These are phyloP conservation scores for Trachelus troglodyta DNA, from an alignment of 2,888 invertebrate genomes.

Conservation along the genomic window DNA sequence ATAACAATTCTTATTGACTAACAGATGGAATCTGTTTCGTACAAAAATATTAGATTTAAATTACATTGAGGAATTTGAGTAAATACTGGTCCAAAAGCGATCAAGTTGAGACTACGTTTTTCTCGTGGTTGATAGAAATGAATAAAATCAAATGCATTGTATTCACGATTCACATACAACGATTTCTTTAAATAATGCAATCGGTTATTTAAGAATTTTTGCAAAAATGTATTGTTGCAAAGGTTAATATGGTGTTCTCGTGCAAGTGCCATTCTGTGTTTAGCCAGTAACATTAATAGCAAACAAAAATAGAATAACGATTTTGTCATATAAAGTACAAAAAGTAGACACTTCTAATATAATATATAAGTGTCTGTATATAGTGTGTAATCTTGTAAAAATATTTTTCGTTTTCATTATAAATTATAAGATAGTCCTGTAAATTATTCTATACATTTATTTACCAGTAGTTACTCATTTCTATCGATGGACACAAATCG, in stretches of 20 bases:
- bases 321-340: not conserved
- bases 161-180: not conserved
- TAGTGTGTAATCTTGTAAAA: not conserved
- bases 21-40: not conserved
- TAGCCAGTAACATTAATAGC: not conserved
- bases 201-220: not conserved
- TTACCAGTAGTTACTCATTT: not conserved
- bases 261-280: not conserved
- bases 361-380: not conserved
- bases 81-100: not conserved
- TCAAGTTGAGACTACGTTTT: not conserved
- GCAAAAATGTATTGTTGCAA: no score
- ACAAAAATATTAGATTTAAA: slow-evolving; percentile 2
- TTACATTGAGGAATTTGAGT: not conserved
- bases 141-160: not conserved
- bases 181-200: not conserved
- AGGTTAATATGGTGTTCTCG: not conserved
- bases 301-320: not conserved
- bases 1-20: not conserved
- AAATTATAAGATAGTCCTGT: not conserved
- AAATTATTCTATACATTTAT: not conserved
- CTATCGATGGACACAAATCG: not conserved
- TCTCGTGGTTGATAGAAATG: not conserved
- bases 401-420: not conserved
- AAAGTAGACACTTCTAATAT: not conserved